A percentile compares a stretch with the other conserved stretches of the same genome.
These are phyloP conservation scores for Magallana nippona DNA, from an alignment of 2,888 invertebrate species.

Conservation along the genomic window DNA sequence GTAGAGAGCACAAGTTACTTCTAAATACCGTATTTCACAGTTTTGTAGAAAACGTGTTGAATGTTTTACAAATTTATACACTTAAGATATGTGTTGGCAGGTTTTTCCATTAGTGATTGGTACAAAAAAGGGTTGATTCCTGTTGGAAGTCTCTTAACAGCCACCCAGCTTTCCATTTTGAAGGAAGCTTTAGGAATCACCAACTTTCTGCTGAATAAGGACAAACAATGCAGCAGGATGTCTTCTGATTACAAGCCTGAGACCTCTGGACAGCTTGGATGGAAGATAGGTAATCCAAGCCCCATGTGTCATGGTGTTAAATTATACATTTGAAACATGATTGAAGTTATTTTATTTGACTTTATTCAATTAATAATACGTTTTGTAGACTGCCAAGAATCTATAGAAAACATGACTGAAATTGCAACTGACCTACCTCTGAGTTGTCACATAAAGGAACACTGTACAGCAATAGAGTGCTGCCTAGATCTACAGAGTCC, in stretches of 20 bases:
- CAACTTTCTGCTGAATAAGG: neutral
- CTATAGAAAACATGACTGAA: neutral
- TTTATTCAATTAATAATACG: too few species aligned
- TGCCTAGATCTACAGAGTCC: constrained; percentile 37
- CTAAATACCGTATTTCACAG: too few species aligned
- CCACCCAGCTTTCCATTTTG: constrained; percentile 20
- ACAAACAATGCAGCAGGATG: constrained; percentile 9
- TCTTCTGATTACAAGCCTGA: constrained; percentile 21
- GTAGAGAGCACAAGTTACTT: too few species aligned
- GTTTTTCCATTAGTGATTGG: constrained; percentile 26
- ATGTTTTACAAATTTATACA: too few species aligned
- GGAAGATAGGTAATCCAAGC: constrained; percentile 35
- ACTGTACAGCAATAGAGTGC: constrained; percentile 45
- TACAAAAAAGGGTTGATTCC: neutral
- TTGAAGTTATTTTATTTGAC: neutral
- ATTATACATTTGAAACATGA: neutral
- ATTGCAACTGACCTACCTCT: neutral
- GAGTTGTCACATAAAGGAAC: constrained; percentile 35
- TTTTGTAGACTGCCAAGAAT: constrained; percentile 36
- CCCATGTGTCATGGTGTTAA: too few species aligned
- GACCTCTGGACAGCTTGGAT: constrained; percentile 21
- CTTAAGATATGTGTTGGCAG: neutral
- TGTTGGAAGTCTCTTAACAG: neutral
- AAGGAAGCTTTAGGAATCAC: constrained; percentile 16
- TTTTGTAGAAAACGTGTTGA: too few species aligned